These are phyloP conservation scores for Tipula unca DNA, from an alignment of 2,888 invertebrate species.

Conservation along the genomic window DNA sequence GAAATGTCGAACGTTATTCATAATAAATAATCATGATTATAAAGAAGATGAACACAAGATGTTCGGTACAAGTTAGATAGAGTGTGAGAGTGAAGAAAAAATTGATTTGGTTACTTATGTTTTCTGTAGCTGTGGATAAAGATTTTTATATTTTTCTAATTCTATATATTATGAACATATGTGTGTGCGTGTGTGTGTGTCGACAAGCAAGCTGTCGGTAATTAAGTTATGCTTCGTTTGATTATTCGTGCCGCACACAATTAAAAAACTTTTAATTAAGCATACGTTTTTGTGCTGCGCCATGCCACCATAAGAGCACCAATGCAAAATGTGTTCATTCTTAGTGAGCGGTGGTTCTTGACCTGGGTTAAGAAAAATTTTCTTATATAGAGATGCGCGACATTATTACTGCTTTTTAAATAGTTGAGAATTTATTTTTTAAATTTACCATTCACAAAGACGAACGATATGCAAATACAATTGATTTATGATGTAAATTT, in stretches of 20 bases:
- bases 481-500: background rate
- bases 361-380: background rate
- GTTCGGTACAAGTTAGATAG: background rate
- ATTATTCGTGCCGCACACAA: background rate
- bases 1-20: conserved; percentile 16
- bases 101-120: background rate
- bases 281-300: background rate
- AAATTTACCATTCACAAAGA: background rate
- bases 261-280: background rate
- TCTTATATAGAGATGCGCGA: background rate
- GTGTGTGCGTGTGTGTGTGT: background rate
- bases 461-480: background rate
- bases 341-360: background rate
- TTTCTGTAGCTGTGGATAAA: background rate
- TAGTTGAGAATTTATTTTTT: background rate
- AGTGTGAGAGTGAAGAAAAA: background rate
- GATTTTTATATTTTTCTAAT: background rate
- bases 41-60: conserved; percentile 2
- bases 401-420: background rate
- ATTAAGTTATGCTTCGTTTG: background rate
- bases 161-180: background rate
- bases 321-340: background rate
- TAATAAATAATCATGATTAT: background rate
- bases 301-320: background rate
- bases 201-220: background rate